Evolutionary conservation across 2,113 vertebrate species (phyloP), one percentile per base, ranked within the genome.

Genomic region (Sinocyclocheilus rhinocerous): DNA sequence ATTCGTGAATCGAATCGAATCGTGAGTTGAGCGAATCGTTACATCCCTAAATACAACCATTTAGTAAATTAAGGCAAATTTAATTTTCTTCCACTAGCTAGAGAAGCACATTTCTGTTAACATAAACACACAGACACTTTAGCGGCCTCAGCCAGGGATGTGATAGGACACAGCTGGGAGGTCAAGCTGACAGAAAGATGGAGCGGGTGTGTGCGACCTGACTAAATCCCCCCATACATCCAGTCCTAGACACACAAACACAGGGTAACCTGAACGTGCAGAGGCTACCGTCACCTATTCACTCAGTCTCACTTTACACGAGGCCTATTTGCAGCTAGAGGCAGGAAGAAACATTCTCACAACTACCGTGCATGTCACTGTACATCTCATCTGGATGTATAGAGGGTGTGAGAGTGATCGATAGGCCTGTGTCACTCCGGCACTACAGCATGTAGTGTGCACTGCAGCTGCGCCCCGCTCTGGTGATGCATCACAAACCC

Each of bases 131-230:
- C 55, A 79, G 75, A 80, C 82, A 81, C 67, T 36, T 24, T 22
- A n/a, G 39, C 55, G 36, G 67, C 48, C 77, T 13, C 55, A 26
- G 48, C 57, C 78, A 88, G 33, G 36, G 77, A 83, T 80, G 42
- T 45, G 86, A 82, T 84, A 57, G 81, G 86, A 77, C 29, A 76
- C 39, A 81, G 73, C 81, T 76, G 63, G 78, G 84, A 87, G 89
- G 89, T 90, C 86, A 88, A 70, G 13, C 73, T 89, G 88, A 84
- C 87, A 89, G 76, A 63, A 70, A 88, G 89, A 89, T 87, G 81
- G 86, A 87, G 77, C 84, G 89, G 10, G 33, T 85, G 86, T 85
- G 79, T 87, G 83, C 80, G 88, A 86, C 86, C 87, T 29, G 59
- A 59, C 75, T 77, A 78, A 88, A 83, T 87, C 83, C 48, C 52